Conservation (phyloP, 1,140 invertebrate genomes). For the Oncopeltus fasciatus region DNA sequence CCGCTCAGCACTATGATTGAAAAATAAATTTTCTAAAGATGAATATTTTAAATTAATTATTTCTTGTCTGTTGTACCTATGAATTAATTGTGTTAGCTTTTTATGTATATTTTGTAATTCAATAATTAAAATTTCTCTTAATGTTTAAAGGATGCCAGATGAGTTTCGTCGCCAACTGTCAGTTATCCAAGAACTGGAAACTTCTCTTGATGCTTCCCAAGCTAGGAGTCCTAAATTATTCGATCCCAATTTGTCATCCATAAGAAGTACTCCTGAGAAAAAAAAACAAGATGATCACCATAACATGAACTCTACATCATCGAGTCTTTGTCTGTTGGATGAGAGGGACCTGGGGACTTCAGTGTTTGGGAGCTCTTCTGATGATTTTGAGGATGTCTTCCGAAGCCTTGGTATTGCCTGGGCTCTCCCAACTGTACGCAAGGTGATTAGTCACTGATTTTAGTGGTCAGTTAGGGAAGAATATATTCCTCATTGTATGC, state of each 20-base stretch:
- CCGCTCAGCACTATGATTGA: too few species aligned
- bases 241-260: not conserved
- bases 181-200: not conserved
- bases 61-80: too few species aligned
- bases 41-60: too few species aligned
- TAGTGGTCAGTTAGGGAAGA: too few species aligned
- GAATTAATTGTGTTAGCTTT: too few species aligned
- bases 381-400: conserved; percentile 17
- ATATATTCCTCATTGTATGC: too few species aligned
- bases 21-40: too few species aligned
- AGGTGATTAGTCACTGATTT: too few species aligned
- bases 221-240: not conserved
- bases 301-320: not conserved
- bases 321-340: not conserved
- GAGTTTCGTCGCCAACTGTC: too few species aligned
- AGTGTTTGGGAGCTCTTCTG: not conserved
- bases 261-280: not conserved
- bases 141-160: too few species aligned
- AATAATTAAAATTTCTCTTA: too few species aligned
- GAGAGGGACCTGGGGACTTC: not conserved
- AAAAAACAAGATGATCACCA: not conserved
- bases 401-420: conserved; percentile 14
- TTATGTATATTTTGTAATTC: too few species aligned
- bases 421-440: conserved; percentile 11
- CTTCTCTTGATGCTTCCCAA: not conserved